Evolutionary conservation across 2,113 vertebrate species (phyloP).

Genomic region (Edolisoma coerulescens): DNA sequence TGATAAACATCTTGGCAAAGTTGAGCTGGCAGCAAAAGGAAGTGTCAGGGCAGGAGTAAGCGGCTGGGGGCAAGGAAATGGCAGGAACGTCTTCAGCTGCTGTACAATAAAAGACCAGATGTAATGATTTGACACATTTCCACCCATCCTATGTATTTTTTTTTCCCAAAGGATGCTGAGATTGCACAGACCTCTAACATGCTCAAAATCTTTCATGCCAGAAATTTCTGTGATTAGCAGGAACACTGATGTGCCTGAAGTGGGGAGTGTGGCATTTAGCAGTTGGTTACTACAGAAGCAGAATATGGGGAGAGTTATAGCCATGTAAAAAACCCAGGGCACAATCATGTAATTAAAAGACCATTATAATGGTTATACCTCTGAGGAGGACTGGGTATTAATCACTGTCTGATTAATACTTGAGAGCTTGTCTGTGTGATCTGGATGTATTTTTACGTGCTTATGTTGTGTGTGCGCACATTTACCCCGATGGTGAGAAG

Average conservation of each 20-base stretch:
- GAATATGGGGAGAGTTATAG: neutral
- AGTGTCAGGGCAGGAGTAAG: neutral
- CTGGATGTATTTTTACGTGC: neutral
- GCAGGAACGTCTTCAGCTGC: conserved; percentile 39
- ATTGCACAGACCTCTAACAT: neutral
- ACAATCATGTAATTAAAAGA: neutral
- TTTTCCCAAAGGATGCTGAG: neutral
- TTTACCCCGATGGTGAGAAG: neutral
- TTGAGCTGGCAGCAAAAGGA: conserved; percentile 6
- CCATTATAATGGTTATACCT: neutral
- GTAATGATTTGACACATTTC: neutral
- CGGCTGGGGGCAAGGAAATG: neutral
- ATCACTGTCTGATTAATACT: neutral
- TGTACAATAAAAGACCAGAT: neutral
- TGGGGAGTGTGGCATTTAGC: neutral
- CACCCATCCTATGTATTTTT: neutral
- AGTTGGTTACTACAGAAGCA: neutral
- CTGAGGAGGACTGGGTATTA: neutral
- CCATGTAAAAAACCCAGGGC: neutral
- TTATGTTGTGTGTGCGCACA: neutral
- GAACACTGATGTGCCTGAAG: neutral
- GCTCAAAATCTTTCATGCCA: neutral
- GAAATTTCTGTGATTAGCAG: neutral
- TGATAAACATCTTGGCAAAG: conserved; percentile 40
- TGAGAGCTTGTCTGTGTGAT: neutral